These are phyloP conservation scores for Silvanus unidentatus DNA, from an alignment of 2,888 invertebrate genomes.

Conservation along the genomic window DNA sequence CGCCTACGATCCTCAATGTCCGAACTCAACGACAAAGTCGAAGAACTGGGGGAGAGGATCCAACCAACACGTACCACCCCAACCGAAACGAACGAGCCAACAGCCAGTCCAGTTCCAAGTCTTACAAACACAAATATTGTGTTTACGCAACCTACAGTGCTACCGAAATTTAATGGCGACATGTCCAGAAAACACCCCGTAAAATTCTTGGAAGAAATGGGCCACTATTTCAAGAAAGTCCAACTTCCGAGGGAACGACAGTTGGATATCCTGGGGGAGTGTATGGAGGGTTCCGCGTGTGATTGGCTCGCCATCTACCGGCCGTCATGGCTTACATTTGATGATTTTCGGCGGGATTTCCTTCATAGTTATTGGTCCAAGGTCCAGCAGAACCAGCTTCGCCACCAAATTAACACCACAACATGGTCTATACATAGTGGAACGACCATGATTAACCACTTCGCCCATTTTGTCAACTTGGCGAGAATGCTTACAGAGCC, in stretches of 20 bases:
- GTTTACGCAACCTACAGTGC: not conserved
- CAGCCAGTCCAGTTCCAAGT: too few relatives aligned
- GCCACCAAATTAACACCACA: not conserved
- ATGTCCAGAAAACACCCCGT: not conserved
- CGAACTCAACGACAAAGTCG: too few relatives aligned
- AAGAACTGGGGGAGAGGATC: too few relatives aligned
- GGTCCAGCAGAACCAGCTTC: constrained; percentile 4
- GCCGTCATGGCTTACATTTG: not conserved
- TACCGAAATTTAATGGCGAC: not conserved
- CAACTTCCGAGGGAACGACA: not conserved
- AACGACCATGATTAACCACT: constrained; percentile 5
- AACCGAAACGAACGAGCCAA: too few relatives aligned
- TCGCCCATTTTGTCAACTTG: constrained; percentile 4
- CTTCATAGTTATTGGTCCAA: constrained; percentile 7
- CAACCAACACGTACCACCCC: too few relatives aligned
- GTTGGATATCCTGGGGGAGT: not conserved
- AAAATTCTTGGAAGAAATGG: not conserved
- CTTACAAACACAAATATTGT: not conserved
- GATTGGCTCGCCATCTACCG: constrained; percentile 3
- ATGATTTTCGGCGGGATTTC: constrained; percentile 4
- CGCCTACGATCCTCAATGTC: too few relatives aligned
- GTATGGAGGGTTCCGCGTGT: not conserved
- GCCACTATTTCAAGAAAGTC: not conserved
- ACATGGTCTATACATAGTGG: not conserved
- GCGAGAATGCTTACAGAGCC: constrained; percentile 7